Conservation (phyloP, 2,888 invertebrate genomes). For the Sepiola atlantica region DNA sequence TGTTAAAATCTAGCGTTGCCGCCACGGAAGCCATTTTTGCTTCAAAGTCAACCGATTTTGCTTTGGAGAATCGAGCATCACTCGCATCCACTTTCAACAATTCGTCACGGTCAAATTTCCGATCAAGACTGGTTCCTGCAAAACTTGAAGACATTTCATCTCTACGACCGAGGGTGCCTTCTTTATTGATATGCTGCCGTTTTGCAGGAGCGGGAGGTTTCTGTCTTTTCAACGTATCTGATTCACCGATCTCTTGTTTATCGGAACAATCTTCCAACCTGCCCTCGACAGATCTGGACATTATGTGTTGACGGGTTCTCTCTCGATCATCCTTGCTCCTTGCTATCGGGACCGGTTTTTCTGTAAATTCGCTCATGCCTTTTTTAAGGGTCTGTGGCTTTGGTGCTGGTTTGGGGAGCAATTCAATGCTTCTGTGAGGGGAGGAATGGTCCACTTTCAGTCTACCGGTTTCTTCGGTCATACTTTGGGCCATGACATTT, state of each 20-base stretch:
- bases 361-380: not conserved
- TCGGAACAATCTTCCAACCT: conserved; percentile 42
- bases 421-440: conserved; percentile 45
- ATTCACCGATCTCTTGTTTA: conserved; percentile 36
- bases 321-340: conserved; percentile 23
- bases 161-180: conserved; percentile 5
- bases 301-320: not conserved
- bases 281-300: conserved; percentile 39
- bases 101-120: conserved; percentile 42
- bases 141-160: conserved; percentile 42
- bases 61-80: conserved; percentile 45
- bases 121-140: not conserved
- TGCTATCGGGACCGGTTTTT: not conserved
- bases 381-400: conserved; percentile 23
- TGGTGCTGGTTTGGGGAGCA: conserved; percentile 47
- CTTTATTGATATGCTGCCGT: conserved; percentile 37
- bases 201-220: conserved; percentile 43
- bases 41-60: conserved; percentile 63
- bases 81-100: conserved; percentile 32
- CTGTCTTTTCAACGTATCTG: conserved; percentile 41
- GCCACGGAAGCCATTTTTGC: conserved; percentile 66
- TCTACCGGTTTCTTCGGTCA: not conserved
- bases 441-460: conserved; percentile 22
- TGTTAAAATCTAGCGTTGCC: conserved; percentile 62
- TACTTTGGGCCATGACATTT: conserved; percentile 11